Evolutionary conservation across 2,113 vertebrate genomes (phyloP), one percentile per base, ranked within the genome.

Genomic region (Tachysurus vachellii): DNA sequence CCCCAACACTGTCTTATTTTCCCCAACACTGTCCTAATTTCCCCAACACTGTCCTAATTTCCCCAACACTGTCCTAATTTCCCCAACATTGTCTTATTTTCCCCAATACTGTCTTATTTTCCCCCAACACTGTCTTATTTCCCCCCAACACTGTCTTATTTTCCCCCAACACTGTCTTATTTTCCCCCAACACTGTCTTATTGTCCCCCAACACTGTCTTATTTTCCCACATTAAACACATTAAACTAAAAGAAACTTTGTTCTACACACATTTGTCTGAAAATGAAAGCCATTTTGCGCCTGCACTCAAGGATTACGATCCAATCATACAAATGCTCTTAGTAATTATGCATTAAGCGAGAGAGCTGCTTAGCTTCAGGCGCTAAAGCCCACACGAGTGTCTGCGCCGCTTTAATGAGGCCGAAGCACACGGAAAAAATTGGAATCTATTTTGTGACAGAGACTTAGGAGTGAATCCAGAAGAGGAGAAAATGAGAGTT

Each of bases 261-360:
- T 91, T 88, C 90, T 62, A 92, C 87, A 89, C 68, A 85, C 91
- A 92, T 81, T 89, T 89, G 80, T 79, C 92, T 93, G 93, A 95
- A 95, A 93, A 94, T 93, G 93, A 91, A 88, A 61, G 2, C 86
- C 89, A 87, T 92, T 80, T 91, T 88, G 88, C 90, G 90, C 88
- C 89, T 88, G 90, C 88, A 90, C 91, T 85, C 77, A 59, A 53
- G 93, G 95, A 95, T 95, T 95, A 95, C 71, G 82, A 86, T 93
- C 85, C 93, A 94, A 95, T 94, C 94, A 92, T 85, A 90, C 89
- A 94, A 95, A 93, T 93, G 94, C 91, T 90, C 88, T 90, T 57
- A 89, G 91, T 92, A 92, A 93, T 91, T 94, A 91, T 91, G 91
- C 88, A 91, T 92, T 88, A 93, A 86, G 89, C 89, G 92, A 88